Evolutionary conservation across 1,140 invertebrate genomes (phyloP).

Genomic region (Dysdera silvatica): DNA sequence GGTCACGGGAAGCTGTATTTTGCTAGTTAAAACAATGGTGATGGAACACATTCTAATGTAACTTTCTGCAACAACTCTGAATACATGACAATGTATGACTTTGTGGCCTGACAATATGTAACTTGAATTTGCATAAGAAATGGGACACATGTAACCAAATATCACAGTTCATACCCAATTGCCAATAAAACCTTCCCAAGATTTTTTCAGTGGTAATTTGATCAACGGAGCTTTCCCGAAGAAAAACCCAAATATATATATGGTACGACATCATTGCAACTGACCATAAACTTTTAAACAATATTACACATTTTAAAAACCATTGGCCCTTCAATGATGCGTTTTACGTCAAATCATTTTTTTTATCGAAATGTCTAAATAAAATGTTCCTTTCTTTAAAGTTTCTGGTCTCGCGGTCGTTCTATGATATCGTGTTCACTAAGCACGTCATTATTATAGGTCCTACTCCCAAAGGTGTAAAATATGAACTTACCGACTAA

Average conservation of each 20-base stretch:
- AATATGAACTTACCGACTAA: too few relatives aligned
- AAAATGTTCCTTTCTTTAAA: too few relatives aligned
- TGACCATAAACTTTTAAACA: conserved; percentile 96
- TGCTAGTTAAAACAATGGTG: conserved; percentile 74
- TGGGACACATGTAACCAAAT: conserved; percentile 80
- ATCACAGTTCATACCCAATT: conserved; percentile 89
- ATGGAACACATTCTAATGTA: conserved; percentile 87
- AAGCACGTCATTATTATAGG: too few relatives aligned
- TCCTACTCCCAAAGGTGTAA: too few relatives aligned
- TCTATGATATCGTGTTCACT: too few relatives aligned
- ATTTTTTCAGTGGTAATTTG: conserved; percentile 96
- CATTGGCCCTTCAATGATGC: too few relatives aligned
- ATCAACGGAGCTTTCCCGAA: conserved; percentile 97
- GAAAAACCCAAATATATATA: conserved; percentile 99
- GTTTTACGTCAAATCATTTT: too few relatives aligned
- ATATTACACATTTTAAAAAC: too few relatives aligned
- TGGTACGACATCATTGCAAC: conserved; percentile 98
- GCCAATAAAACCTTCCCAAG: conserved; percentile 97
- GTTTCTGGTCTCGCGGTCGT: too few relatives aligned
- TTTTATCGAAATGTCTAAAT: too few relatives aligned
- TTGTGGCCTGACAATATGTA: conserved; percentile 95
- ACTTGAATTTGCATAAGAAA: conserved; percentile 76
- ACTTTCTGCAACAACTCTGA: conserved; percentile 70
- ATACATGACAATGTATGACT: too few relatives aligned
- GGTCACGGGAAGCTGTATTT: conserved; percentile 67